Evolutionary conservation across 2,888 invertebrate species (phyloP).

Genomic region (Eutolmus rufibarbis): DNA sequence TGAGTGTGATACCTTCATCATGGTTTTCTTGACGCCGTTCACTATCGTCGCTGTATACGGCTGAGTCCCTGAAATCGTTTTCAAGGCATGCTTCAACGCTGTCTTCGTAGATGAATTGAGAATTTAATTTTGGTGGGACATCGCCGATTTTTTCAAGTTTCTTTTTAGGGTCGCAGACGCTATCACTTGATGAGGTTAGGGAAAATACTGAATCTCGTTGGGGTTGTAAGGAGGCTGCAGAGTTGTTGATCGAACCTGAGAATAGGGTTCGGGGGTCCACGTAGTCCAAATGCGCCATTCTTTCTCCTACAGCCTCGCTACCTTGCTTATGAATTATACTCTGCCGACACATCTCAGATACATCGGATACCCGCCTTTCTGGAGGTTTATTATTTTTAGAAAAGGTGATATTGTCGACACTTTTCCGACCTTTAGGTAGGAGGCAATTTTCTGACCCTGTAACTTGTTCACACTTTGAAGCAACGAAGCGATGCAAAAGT

Average conservation of each 20-base stretch:
- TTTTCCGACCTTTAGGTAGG: slow-evolving; percentile 55
- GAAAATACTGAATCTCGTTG: slow-evolving; percentile 62
- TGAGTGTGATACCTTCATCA: slow-evolving; percentile 46
- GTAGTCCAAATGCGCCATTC: slow-evolving; percentile 88
- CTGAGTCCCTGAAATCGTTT: slow-evolving; percentile 80
- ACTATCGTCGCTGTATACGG: slow-evolving; percentile 78
- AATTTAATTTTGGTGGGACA: background rate
- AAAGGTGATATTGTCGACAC: slow-evolving; percentile 55
- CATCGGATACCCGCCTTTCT: slow-evolving; percentile 60
- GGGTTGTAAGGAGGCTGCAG: slow-evolving; percentile 52
- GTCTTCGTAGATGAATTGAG: slow-evolving; percentile 78
- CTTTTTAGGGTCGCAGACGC: slow-evolving; percentile 56
- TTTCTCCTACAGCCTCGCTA: slow-evolving; percentile 82
- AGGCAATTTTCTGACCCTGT: slow-evolving; percentile 57
- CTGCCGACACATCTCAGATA: slow-evolving; percentile 58
- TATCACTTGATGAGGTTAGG: slow-evolving; percentile 61
- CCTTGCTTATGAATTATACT: slow-evolving; percentile 75
- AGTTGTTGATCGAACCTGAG: slow-evolving; percentile 50
- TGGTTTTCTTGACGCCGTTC: slow-evolving; percentile 56
- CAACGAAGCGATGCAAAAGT: slow-evolving; percentile 56
- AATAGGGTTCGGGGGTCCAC: slow-evolving; percentile 79
- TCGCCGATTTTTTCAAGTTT: background rate
- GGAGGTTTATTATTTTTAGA: slow-evolving; percentile 55
- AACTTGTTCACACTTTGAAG: slow-evolving; percentile 52
- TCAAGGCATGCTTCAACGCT: slow-evolving; percentile 74